Conservation (phyloP, 2,888 invertebrate genomes). For the Opisthograptis luteolata region DNA sequence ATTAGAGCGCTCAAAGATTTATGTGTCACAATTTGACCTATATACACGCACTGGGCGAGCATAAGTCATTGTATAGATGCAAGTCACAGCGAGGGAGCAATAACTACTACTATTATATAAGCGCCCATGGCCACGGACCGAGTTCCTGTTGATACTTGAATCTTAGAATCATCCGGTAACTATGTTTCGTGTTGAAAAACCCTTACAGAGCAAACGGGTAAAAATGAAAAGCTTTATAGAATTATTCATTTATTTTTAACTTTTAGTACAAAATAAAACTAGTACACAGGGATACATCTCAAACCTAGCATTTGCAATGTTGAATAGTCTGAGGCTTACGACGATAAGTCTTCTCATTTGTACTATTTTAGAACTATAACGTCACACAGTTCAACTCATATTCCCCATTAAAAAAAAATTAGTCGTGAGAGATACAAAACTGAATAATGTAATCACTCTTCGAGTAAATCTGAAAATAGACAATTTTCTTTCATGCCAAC, state of each 20-base stretch:
- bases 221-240: constrained; percentile 49
- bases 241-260: constrained; percentile 84
- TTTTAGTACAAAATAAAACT: constrained; percentile 86
- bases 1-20: too few relatives aligned
- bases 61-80: too few relatives aligned
- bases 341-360: constrained; percentile 86
- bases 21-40: too few relatives aligned
- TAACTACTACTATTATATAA: too few relatives aligned
- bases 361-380: constrained; percentile 85
- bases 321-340: constrained; percentile 84
- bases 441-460: constrained; percentile 84
- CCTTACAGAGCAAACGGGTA: too few relatives aligned
- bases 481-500: constrained; percentile 58
- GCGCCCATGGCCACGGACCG: too few relatives aligned
- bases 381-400: constrained; percentile 82
- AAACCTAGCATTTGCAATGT: constrained; percentile 85
- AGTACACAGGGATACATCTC: constrained; percentile 85
- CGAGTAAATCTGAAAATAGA: constrained; percentile 66
- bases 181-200: too few relatives aligned
- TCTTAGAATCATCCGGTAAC: too few relatives aligned
- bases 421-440: constrained; percentile 62
- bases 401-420: constrained; percentile 75
- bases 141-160: too few relatives aligned
- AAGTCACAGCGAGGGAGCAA: too few relatives aligned
- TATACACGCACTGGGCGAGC: too few relatives aligned